phyloP scores from a whole-genome alignment of 2,888 invertebrate genomes.

The Ametastegia equiseti region DNA sequence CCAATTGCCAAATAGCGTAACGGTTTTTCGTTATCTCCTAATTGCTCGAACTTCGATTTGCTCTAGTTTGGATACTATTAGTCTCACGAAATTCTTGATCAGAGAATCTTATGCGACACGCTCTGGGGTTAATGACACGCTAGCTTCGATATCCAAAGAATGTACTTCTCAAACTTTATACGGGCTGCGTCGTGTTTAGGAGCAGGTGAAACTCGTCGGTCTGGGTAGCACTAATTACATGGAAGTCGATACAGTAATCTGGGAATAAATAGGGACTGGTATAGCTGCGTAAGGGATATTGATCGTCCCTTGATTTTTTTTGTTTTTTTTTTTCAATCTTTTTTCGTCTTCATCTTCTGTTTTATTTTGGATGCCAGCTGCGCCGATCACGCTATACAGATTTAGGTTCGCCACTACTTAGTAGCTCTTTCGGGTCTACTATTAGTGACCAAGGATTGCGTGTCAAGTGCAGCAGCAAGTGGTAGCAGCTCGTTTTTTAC shows the following conservation, averaged over 20 bases:
- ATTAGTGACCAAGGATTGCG: slow-evolving; percentile 1
- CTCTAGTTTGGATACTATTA: slow-evolving; percentile 1
- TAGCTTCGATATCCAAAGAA: too few relatives aligned
- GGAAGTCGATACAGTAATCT: slow-evolving; percentile 38
- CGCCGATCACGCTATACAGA: slow-evolving; percentile 29
- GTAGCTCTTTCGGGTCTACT: neutral
- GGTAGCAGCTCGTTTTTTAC: too few relatives aligned
- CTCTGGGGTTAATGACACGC: neutral
- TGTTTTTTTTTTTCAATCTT: neutral
- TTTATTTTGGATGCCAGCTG: slow-evolving; percentile 15
- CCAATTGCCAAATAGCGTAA: neutral
- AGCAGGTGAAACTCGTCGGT: slow-evolving; percentile 29
- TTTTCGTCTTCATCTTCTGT: neutral
- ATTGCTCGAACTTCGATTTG: neutral
- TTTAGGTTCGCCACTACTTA: slow-evolving; percentile 15
- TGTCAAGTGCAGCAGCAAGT: slow-evolving; percentile 4
- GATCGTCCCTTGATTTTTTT: neutral
- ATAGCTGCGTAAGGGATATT: slow-evolving; percentile 24
- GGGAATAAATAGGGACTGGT: slow-evolving; percentile 29
- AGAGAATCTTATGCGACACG: neutral
- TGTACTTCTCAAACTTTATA: too few relatives aligned
- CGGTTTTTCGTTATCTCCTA: neutral
- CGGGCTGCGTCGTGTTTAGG: neutral
- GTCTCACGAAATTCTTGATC: neutral
- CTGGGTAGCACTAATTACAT: slow-evolving; percentile 28